These are phyloP conservation scores for Ianthella basta DNA, from an alignment of 37 sponge, comb jelly and placozoan genomes.

Conservation along the genomic window DNA sequence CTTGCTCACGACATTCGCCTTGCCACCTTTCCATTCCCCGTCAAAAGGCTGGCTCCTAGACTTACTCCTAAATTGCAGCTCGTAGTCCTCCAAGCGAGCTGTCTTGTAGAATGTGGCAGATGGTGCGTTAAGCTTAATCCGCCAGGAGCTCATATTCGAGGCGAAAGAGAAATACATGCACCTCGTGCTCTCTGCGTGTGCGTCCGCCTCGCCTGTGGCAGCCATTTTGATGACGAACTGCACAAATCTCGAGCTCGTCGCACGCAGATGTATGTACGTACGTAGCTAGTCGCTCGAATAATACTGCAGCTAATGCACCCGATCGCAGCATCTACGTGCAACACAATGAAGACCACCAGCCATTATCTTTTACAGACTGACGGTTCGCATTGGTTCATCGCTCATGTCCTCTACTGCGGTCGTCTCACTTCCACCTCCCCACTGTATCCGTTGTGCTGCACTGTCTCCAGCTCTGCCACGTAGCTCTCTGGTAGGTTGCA, in stretches of 20 bases:
- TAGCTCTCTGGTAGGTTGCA: conserved; percentile 23
- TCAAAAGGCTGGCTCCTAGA: not conserved
- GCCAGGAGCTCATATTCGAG: conserved; percentile 26
- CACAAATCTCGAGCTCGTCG: too few relatives aligned
- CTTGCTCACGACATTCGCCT: not conserved
- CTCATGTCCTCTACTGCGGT: too few relatives aligned
- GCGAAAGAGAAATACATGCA: conserved; percentile 41
- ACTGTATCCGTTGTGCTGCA: conserved; percentile 37
- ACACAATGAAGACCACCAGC: too few relatives aligned
- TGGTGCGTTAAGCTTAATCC: conserved; percentile 30
- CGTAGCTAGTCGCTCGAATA: not conserved
- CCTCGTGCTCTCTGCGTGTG: not conserved
- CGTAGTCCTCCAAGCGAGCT: conserved; percentile 20
- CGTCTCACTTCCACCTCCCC: not conserved
- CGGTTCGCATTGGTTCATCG: too few relatives aligned
- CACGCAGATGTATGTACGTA: not conserved
- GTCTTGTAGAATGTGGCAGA: conserved; percentile 16
- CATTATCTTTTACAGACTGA: too few relatives aligned
- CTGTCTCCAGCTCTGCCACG: not conserved
- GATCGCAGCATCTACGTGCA: too few relatives aligned
- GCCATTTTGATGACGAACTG: too few relatives aligned
- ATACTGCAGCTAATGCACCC: too few relatives aligned
- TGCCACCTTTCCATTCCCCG: conserved; percentile 23
- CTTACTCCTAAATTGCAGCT: conserved; percentile 5
- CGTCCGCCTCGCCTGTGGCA: too few relatives aligned